A percentile compares a stretch with the other conserved stretches of the same genome.
These are phyloP conservation scores for Onchidella celtica DNA, from an alignment of 2,888 invertebrate species.

Conservation along the genomic window DNA sequence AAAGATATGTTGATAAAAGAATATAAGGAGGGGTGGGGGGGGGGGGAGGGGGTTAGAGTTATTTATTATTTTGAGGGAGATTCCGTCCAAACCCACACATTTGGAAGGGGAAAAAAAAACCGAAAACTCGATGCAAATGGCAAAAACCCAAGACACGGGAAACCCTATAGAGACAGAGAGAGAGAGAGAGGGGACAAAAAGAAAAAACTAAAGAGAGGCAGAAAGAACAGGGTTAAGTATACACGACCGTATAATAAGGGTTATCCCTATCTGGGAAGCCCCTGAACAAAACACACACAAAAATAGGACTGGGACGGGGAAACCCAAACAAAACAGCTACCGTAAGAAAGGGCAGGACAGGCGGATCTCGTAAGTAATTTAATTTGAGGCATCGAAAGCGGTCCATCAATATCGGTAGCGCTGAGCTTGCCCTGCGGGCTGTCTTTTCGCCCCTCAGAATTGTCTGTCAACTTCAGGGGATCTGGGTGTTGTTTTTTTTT, in stretches of 20 bases:
- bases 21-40: neutral
- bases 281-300: neutral
- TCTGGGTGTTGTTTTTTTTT: no score
- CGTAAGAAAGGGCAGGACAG: conserved; percentile 2
- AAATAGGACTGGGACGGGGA: neutral
- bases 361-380: conserved; percentile 25
- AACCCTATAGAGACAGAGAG: neutral
- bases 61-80: neutral
- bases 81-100: neutral
- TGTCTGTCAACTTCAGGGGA: conserved; percentile 27
- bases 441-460: conserved; percentile 4
- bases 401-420: conserved; percentile 1
- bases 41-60: neutral
- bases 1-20: neutral
- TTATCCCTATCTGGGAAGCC: no score
- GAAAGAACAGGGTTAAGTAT: no score
- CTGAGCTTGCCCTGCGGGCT: neutral
- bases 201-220: neutral
- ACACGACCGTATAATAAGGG: no score
- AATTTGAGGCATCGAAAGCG: conserved; percentile 18
- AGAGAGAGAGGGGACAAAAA: neutral
- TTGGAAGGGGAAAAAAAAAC: neutral
- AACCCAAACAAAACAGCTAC: no score
- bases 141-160: neutral
- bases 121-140: neutral